Conservation (phyloP, 2,797 vertebrate genomes). For the Fundulus diaphanus region DNA sequence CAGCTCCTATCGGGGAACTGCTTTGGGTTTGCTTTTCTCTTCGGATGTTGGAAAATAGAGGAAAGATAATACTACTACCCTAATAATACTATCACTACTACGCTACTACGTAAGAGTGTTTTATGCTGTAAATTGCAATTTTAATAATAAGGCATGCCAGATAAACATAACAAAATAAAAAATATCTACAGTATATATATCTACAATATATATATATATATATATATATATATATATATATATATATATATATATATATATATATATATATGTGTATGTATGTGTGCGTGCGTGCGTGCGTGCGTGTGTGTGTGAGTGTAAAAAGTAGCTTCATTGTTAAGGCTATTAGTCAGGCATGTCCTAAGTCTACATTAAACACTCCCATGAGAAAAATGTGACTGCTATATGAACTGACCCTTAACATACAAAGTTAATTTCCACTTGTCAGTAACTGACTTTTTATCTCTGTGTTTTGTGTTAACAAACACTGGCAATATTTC, state of each 20-base stretch:
- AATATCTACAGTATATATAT: too few relatives aligned
- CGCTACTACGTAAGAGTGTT: not conserved
- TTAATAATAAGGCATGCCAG: not conserved
- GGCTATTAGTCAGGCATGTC: not conserved
- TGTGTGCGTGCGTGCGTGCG: too few relatives aligned
- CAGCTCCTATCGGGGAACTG: not conserved
- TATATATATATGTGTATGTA: too few relatives aligned
- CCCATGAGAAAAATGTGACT: not conserved
- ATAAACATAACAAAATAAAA: not conserved
- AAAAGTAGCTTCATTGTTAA: not conserved
- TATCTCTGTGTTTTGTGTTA: not conserved
- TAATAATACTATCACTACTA: too few relatives aligned
- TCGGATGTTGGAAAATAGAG: not conserved
- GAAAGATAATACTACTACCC: not conserved
- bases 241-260: too few relatives aligned
- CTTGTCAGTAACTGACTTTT: not conserved
- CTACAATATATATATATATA: too few relatives aligned
- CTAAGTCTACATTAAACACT: not conserved
- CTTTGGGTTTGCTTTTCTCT: not conserved
- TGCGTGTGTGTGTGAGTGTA: too few relatives aligned
- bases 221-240: not conserved
- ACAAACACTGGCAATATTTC: not conserved
- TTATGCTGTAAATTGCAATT: not conserved
- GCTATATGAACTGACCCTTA: not conserved
- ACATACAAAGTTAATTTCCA: not conserved